Base-by-base conservation (phyloP, 2,113 vertebrate genomes). In the Callipepla californica region DNA sequence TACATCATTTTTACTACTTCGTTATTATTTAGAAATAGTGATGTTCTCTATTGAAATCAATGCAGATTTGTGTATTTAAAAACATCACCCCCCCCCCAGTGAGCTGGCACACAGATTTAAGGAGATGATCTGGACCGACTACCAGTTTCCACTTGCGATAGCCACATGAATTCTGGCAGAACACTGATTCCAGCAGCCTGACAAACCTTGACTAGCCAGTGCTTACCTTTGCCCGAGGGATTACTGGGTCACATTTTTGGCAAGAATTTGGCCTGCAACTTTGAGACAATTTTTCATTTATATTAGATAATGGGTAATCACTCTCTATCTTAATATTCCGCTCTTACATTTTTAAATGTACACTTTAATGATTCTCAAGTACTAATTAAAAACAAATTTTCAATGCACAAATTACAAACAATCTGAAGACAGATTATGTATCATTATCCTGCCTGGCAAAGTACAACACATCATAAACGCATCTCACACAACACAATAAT, bases 341-440 rank as follows among this genome's bases (percentile, higher is more conserved):
- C 36, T 82, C 6, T 44, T 74, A 53, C 18, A 11, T 81, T 90
- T 92, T 78, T 50, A 63, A 65, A 80, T 69, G 68, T 32, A 53
- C 7, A 28, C 8, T 87, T 85, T 62, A 59, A 70, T 53, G 55
- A 80, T 78, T 79, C 79, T 84, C 72, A 77, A 87, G 30, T 44
- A 89, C 85, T 92, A 93, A 80, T 65, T 92, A 25, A 89, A 91
- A 93, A 40, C 23, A 85, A 61, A 48, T 77, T 92, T 94, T 87
- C 79, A 80, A 68, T 59, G 38, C 34, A 61, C 72, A 92, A 93
- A 92, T 87, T 77, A 85, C 93, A 93, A 94, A 42, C 81, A 63
- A 89, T 61, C 68, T 83, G 55, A 89, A 95, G 94, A 88, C 59
- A 90, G 75, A 75, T 95, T 90, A 92, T 22, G 30, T 63, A 59